A percentile compares a stretch with the other conserved stretches of the same genome.
Evolutionary conservation across 2,888 invertebrate genomes (phyloP).

Genomic region (Chymomyza amoena): DNA sequence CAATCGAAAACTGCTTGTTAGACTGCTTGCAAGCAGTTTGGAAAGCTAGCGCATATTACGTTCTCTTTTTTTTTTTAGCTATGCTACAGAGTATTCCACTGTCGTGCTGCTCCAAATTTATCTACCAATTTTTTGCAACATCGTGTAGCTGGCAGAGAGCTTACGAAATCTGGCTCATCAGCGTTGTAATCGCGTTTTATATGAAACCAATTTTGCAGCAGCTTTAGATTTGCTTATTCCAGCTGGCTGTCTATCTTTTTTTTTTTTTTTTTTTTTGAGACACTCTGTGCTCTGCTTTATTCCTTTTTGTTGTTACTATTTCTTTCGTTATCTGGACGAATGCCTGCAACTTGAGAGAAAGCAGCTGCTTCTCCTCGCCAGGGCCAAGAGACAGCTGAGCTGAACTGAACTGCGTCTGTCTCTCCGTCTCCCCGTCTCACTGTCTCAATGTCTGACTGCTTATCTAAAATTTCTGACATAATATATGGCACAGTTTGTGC

Average conservation of each 20-base stretch:
- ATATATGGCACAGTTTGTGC: constrained; percentile 62
- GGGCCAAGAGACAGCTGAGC: not conserved
- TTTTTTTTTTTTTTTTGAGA: no score
- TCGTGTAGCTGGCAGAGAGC: constrained; percentile 23
- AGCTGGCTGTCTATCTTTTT: not conserved
- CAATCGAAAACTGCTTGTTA: no score
- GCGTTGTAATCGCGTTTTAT: constrained; percentile 59
- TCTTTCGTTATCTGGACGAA: not conserved
- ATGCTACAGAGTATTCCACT: no score
- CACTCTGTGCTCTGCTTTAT: not conserved
- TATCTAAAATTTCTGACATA: constrained; percentile 71
- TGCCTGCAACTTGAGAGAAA: not conserved
- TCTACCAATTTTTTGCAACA: constrained; percentile 17
- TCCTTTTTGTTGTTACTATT: not conserved
- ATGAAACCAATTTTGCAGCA: constrained; percentile 64
- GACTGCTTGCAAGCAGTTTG: no score
- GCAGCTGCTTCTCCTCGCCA: constrained; percentile 1
- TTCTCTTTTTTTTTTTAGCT: no score
- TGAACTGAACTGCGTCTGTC: not conserved
- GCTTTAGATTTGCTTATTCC: constrained; percentile 57
- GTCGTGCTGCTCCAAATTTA: not conserved
- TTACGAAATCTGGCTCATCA: constrained; percentile 52
- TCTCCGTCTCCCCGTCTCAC: not conserved
- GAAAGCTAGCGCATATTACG: no score
- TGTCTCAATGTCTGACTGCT: constrained; percentile 37